phyloP scores from a whole-genome alignment of 2,797 vertebrate genomes.

The Sebastes kiyomatsui region DNA sequence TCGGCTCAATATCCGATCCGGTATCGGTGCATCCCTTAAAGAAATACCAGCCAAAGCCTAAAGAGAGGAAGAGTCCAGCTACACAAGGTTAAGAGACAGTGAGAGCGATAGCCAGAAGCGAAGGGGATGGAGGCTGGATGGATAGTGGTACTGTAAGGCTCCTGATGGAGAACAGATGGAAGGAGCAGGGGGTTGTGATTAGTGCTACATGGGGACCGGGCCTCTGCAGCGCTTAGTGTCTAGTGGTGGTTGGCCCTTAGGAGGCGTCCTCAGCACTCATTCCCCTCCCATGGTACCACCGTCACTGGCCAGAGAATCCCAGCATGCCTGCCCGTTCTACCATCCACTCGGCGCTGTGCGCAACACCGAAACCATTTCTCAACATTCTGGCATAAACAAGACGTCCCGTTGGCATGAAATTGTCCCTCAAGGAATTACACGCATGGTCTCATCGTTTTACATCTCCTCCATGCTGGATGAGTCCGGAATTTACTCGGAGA shows the following conservation, averaged over 20 bases:
- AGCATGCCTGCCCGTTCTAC: conserved; percentile 52
- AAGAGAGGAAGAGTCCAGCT: conserved; percentile 19
- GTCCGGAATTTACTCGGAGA: conserved; percentile 41
- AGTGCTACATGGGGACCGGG: conserved; percentile 72
- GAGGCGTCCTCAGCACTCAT: conserved; percentile 50
- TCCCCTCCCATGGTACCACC: conserved; percentile 56
- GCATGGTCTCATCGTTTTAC: conserved; percentile 67
- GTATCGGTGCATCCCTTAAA: not conserved
- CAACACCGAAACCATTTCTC: conserved; percentile 56
- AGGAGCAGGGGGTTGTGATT: conserved; percentile 77
- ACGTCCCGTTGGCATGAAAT: conserved; percentile 64
- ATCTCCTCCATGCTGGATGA: conserved; percentile 53
- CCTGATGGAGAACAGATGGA: conserved; percentile 82
- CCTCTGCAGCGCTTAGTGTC: conserved; percentile 63
- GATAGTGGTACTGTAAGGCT: conserved; percentile 51
- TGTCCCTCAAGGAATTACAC: conserved; percentile 72
- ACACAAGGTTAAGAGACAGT: conserved; percentile 44
- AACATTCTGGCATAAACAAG: conserved; percentile 73
- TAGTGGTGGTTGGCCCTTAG: conserved; percentile 68
- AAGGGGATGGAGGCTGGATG: conserved; percentile 38
- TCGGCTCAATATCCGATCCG: too few species aligned
- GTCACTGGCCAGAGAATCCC: conserved; percentile 65
- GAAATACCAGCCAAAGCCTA: conserved; percentile 4
- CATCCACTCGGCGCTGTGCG: conserved; percentile 25
- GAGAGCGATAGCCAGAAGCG: conserved; percentile 43